Evolutionary conservation across 2,113 vertebrate species (phyloP), one percentile per base, ranked within the genome.

Genomic region (Hiodon tergisus): DNA sequence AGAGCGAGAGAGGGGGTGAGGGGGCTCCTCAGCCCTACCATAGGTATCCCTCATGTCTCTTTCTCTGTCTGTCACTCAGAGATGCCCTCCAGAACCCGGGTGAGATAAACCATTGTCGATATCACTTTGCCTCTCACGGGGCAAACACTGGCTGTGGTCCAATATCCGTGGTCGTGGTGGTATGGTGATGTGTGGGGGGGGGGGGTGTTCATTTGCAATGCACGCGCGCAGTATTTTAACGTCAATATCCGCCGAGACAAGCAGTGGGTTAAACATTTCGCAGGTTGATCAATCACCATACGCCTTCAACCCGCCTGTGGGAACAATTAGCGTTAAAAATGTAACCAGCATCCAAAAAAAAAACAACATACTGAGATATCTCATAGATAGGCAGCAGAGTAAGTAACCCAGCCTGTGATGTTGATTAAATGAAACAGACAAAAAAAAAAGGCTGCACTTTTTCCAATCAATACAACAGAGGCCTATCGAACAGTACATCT

Each of bases 301-400:
- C 61, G 65, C 72, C 60, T 67, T 54, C 48, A 4, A 16, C 8
- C 16, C 8, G 13, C 80, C 65, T 62, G 51, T 55, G 47, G 71
- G 78, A 82, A 74, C 77, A 80, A 82, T 79, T 80, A 68, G 68
- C 3, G 11, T 75, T 84, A 79, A 82, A 79, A 72, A 79, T 80
- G 69, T 31, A 76, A 79, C 68, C 72, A 58, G 78, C 72, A 72
- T 78, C 67, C 9, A 72, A 31, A 9, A 55, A 68, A 52, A 58
- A n/a, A 69, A 78, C 50, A 63, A 51, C 14, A 71, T 67, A 61
- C 13, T 68, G 76, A 71, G 71, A 72, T 65, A 76, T 77, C 72
- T 69, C 75, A 50, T 10, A 46, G 61, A 74, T 67, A 76, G 70
- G 74, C 70, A 57, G 71, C 70, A 72, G 68, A 67, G 75, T 52